Evolutionary conservation across 2,797 vertebrate species (phyloP).

Genomic region (Eulemur coronatus): DNA sequence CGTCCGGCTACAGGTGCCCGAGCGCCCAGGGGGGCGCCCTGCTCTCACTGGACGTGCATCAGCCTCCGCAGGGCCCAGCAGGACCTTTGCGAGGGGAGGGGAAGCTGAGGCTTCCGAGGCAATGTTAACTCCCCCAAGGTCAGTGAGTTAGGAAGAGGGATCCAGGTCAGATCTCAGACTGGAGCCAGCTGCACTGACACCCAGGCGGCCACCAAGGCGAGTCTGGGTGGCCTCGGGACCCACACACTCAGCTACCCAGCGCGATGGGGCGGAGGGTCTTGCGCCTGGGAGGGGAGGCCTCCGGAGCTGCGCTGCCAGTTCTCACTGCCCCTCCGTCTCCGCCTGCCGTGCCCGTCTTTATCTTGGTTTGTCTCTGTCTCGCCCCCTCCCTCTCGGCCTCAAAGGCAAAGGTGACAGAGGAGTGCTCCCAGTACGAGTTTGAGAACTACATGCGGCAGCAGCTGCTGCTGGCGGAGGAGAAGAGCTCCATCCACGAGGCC

Average conservation of each 20-base stretch:
- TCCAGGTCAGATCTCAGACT: neutral
- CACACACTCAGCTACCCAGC: rapidly evolving
- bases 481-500: conserved; percentile 96
- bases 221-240: neutral
- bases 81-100: neutral
- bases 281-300: neutral
- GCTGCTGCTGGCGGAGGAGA: conserved; percentile 97
- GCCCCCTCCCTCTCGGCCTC: neutral
- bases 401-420: conserved; percentile 95
- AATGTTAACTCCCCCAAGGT: no score
- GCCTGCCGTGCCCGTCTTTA: rapidly evolving
- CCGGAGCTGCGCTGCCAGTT: neutral
- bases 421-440: conserved; percentile 98
- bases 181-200: neutral
- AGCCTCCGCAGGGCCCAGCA: neutral
- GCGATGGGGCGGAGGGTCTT: rapidly evolving
- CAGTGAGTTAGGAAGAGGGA: neutral
- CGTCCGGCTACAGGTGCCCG: neutral
- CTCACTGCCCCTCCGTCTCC: neutral
- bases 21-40: neutral
- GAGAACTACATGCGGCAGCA: conserved; percentile 99
- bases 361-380: neutral
- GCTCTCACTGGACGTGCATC: neutral
- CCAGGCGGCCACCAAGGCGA: no score
- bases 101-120: no score